These are phyloP conservation scores for Sebastes matsubarae DNA, from an alignment of 2,797 vertebrate species.

Conservation along the genomic window DNA sequence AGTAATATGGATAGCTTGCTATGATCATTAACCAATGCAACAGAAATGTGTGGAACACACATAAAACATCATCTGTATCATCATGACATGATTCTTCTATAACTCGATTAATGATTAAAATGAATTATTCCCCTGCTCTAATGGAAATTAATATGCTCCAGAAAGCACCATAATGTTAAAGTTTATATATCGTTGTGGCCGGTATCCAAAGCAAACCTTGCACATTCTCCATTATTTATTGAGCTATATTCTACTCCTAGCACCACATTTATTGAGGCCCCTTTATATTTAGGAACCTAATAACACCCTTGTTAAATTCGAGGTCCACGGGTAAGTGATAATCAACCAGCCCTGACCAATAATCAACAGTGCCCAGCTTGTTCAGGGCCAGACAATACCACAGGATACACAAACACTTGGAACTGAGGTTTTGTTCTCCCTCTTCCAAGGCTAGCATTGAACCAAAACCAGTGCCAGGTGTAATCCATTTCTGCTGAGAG, in stretches of 20 bases:
- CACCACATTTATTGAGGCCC: neutral
- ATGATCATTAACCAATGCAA: neutral
- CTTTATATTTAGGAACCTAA: constrained; percentile 27
- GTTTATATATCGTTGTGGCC: constrained; percentile 3
- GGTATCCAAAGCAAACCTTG: constrained; percentile 11
- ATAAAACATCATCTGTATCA: neutral
- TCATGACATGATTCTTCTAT: neutral
- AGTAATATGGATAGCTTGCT: neutral
- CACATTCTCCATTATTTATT: constrained; percentile 19
- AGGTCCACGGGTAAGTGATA: constrained; percentile 21
- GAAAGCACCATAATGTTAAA: neutral
- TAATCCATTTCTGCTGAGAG: constrained; percentile 54
- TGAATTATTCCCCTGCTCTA: neutral
- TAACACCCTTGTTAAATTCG: constrained; percentile 17
- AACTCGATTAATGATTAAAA: neutral
- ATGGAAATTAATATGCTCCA: neutral
- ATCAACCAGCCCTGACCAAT: constrained; percentile 47
- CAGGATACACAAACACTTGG: neutral
- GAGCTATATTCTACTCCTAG: neutral
- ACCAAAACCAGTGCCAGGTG: constrained; percentile 36
- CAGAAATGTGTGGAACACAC: neutral
- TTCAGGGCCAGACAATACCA: constrained; percentile 18
- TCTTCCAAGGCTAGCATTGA: constrained; percentile 30
- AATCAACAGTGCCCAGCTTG: constrained; percentile 7
- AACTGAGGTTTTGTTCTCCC: neutral